These are phyloP conservation scores for Epinotia brunnichana DNA, from an alignment of 2,888 invertebrate genomes.

Conservation along the genomic window DNA sequence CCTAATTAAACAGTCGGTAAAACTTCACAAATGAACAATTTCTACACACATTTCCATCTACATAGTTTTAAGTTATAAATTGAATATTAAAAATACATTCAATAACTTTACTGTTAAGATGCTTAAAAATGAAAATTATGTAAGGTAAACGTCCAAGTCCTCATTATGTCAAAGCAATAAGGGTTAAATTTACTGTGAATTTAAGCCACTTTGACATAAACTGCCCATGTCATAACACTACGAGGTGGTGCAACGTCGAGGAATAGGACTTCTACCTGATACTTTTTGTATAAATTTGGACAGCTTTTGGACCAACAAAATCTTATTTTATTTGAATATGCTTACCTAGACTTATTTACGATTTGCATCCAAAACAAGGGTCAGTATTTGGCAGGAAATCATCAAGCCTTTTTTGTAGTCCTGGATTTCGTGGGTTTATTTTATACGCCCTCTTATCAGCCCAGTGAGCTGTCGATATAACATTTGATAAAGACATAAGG, in stretches of 20 bases:
- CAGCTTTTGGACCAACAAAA: conserved; percentile 53
- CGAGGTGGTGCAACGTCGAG: too few species aligned
- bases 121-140: neutral
- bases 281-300: conserved; percentile 6
- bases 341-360: conserved; percentile 61
- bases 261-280: neutral
- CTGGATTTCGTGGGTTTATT: neutral
- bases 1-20: neutral
- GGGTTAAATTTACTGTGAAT: too few species aligned
- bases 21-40: neutral
- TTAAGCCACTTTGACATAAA: too few species aligned
- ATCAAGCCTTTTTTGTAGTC: conserved; percentile 10
- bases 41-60: neutral
- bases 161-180: too few species aligned
- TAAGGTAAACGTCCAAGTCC: too few species aligned
- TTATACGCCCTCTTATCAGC: conserved; percentile 5
- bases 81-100: neutral
- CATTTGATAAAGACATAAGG: neutral
- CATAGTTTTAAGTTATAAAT: neutral
- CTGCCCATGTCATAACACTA: too few species aligned
- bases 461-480: conserved; percentile 15
- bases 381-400: conserved; percentile 25
- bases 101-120: neutral
- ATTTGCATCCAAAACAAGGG: conserved; percentile 57
- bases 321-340: conserved; percentile 50